A percentile compares a stretch with the other conserved stretches of the same genome.
Conservation (phyloP, 2,797 vertebrate species). For the Lateolabrax maculatus region DNA sequence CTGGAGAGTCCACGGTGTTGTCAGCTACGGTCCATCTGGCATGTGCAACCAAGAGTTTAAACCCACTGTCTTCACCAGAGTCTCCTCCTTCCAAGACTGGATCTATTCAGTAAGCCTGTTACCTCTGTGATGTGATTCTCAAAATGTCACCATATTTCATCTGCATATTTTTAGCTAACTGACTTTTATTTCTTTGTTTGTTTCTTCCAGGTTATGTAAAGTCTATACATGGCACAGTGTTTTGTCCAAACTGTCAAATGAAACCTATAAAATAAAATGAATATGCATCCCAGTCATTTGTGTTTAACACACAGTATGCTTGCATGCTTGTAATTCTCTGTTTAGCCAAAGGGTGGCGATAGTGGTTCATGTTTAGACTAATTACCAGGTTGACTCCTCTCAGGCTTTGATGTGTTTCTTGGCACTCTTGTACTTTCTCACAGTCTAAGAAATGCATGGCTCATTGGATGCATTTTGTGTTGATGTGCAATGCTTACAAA, state of each 20-base stretch:
- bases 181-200: neutral
- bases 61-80: slow-evolving; percentile 83
- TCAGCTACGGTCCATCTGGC: slow-evolving; percentile 79
- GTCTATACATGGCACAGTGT: neutral
- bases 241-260: neutral
- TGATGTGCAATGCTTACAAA: neutral
- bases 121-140: slow-evolving; percentile 1
- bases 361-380: slow-evolving; percentile 22
- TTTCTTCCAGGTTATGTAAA: slow-evolving; percentile 34
- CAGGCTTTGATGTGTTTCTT: slow-evolving; percentile 12
- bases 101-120: slow-evolving; percentile 68
- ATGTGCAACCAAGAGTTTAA: slow-evolving; percentile 75
- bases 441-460: slow-evolving; percentile 23
- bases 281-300: neutral
- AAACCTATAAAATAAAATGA: slow-evolving; percentile 51
- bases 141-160: neutral
- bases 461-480: slow-evolving; percentile 6
- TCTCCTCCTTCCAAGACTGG: slow-evolving; percentile 77
- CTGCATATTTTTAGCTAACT: neutral
- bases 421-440: slow-evolving; percentile 4
- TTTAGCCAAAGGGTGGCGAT: slow-evolving; percentile 49
- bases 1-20: slow-evolving; percentile 81
- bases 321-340: slow-evolving; percentile 48
- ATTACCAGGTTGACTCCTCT: neutral
- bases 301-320: neutral